phyloP scores from a whole-genome alignment of 2,888 invertebrate species.

The Oscheius sp. region DNA sequence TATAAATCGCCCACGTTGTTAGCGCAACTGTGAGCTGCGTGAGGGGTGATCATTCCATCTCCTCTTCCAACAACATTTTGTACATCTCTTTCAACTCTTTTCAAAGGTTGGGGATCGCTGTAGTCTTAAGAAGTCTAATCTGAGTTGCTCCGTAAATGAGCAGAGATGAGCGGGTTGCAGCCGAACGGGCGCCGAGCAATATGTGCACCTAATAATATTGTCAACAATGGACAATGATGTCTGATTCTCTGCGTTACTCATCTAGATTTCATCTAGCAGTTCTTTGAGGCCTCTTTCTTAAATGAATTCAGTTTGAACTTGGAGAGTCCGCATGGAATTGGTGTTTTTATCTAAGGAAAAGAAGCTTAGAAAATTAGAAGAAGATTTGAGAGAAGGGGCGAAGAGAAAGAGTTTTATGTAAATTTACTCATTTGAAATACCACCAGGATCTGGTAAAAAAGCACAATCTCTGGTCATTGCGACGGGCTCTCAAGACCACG shows the following conservation, averaged over 20 bases:
- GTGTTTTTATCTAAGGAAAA: background rate
- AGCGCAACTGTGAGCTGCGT: too few species aligned
- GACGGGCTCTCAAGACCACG: background rate
- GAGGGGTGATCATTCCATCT: too few species aligned
- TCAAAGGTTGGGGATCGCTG: too few species aligned
- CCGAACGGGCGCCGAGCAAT: background rate
- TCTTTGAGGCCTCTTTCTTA: too few species aligned
- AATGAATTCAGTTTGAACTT: background rate
- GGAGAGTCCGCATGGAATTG: background rate
- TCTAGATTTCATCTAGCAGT: too few species aligned
- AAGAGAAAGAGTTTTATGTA: background rate
- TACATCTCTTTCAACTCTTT: too few species aligned
- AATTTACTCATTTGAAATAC: background rate
- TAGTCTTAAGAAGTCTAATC: too few species aligned
- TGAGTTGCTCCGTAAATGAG: too few species aligned
- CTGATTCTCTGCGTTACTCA: background rate
- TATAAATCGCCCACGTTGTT: too few species aligned
- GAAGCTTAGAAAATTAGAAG: background rate
- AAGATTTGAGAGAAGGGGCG: background rate
- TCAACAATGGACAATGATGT: constrained; percentile 20
- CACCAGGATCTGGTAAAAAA: too few species aligned
- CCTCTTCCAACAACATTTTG: too few species aligned
- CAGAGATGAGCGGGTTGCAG: too few species aligned
- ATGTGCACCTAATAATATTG: background rate
- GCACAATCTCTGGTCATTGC: constrained; percentile 1